A percentile compares a stretch with the other conserved stretches of the same genome.
Evolutionary conservation across 1,140 invertebrate genomes (phyloP).

Genomic region (Drosophila nebulosa): DNA sequence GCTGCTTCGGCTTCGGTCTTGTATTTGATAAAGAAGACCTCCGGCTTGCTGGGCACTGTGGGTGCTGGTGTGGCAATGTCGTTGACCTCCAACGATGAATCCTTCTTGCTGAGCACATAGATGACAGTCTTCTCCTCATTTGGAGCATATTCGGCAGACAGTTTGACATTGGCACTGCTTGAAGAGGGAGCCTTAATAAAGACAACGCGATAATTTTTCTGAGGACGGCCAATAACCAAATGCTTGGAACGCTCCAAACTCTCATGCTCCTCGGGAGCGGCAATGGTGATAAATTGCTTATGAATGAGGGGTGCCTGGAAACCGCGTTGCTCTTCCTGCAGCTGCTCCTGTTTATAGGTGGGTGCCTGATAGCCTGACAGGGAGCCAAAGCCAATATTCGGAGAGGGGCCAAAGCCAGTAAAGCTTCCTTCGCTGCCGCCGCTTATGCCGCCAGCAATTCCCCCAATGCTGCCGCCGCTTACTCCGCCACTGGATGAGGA

Average conservation of each 20-base stretch:
- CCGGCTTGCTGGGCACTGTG: conserved; percentile 87
- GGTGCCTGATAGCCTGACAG: conserved; percentile 60
- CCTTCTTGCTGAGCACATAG: conserved; percentile 92
- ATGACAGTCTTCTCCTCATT: conserved; percentile 92
- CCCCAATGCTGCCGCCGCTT: neutral
- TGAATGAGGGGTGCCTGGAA: conserved; percentile 68
- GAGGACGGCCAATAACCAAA: conserved; percentile 82
- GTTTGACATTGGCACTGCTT: conserved; percentile 83
- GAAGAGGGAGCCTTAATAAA: conserved; percentile 92
- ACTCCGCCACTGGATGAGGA: conserved; percentile 12
- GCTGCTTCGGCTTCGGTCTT: conserved; percentile 84
- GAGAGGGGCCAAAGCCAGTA: conserved; percentile 50
- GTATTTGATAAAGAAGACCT: conserved; percentile 89
- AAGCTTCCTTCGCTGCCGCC: conserved; percentile 26
- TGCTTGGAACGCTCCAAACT: conserved; percentile 65
- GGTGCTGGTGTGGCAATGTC: conserved; percentile 87
- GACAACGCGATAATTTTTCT: conserved; percentile 93
- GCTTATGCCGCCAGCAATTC: neutral
- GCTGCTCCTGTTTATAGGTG: conserved; percentile 63
- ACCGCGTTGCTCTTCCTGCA: conserved; percentile 49
- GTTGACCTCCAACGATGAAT: conserved; percentile 83
- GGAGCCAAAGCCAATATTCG: conserved; percentile 56
- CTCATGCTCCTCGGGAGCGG: conserved; percentile 75
- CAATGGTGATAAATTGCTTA: conserved; percentile 74
- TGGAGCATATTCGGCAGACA: conserved; percentile 74